Base-by-base conservation (phyloP, 2,888 invertebrate genomes). In the Allacma fusca region DNA sequence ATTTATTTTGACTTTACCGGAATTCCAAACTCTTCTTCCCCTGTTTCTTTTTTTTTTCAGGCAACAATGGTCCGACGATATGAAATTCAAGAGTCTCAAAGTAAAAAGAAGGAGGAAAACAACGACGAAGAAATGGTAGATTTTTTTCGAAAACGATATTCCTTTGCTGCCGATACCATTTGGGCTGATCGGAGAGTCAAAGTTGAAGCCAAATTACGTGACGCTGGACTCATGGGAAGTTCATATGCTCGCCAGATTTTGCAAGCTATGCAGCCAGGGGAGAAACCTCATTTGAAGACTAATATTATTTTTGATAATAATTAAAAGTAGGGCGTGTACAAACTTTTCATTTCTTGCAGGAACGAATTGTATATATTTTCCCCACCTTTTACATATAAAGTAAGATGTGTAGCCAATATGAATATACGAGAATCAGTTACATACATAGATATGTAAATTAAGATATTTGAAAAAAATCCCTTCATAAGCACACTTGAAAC, bases 241-340 rank as follows among this genome's bases (percentile, higher is more conserved):
- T 65, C 79, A 16, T 84, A 84, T 73, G 84, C 83, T 12, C 78
- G 83, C 24, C 80, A 82, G 68, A 80, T 84, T 28, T 76, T 84
- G 1, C 50, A 77, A 13, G 82, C 84, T 0, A 82, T 84, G 82
- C 77, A 81, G 69, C 82, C 83, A 0, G 77, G 80, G 40, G 70
- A 79, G 9, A 82, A 81, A 69, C 82, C 83, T 0, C 84, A 84
- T 79, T 65, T 84, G 0, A 34, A 75, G 16, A 79, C 82, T 2
- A 79, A 81, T 65, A 80, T 83, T 62, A 78, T 78, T 74, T 80
- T 83, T 68, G 69, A 81, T 23, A n/a, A 50, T 16, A 50, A n/a
- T 50, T 34, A 34, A 34, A 50, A 4, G 9, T 34, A 34, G 34
- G 34, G 34, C 4, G 34, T 34, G 34, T 34, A 34, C 9, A 9